A percentile compares a stretch with the other conserved stretches of the same genome.
These are phyloP conservation scores for Watersipora subatra DNA, from an alignment of 1,140 invertebrate genomes.

Conservation along the genomic window DNA sequence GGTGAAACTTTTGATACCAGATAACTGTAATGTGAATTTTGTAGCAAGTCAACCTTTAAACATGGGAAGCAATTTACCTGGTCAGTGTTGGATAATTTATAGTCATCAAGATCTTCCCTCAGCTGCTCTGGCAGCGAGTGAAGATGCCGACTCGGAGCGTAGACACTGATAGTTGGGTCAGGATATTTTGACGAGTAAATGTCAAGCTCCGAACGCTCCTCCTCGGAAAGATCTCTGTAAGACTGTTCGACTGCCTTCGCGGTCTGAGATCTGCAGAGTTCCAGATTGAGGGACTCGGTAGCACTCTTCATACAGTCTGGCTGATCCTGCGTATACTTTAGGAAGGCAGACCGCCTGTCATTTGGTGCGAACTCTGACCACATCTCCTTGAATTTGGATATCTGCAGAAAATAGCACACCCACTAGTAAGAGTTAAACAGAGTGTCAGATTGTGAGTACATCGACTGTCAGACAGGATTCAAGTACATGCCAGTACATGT, in stretches of 20 bases:
- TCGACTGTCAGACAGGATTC: no score
- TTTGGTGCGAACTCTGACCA: not conserved
- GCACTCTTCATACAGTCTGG: conserved; percentile 23
- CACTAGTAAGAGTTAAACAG: no score
- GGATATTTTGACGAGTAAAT: conserved; percentile 20
- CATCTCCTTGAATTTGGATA: not conserved
- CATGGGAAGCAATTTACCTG: no score
- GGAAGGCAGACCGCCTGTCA: not conserved
- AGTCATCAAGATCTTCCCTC: conserved; percentile 53
- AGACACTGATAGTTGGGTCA: conserved; percentile 56
- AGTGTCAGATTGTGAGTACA: no score
- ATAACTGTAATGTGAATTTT: no score
- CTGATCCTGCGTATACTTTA: not conserved
- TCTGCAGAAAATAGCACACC: no score
- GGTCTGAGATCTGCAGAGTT: conserved; percentile 6
- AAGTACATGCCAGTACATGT: no score
- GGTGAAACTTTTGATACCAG: no score
- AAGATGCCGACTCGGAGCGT: conserved; percentile 58
- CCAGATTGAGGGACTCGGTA: conserved; percentile 16
- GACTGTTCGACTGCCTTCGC: not conserved
- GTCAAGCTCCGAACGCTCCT: not conserved
- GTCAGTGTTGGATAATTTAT: conserved; percentile 41
- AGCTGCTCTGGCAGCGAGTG: conserved; percentile 63
- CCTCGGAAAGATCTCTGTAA: not conserved
- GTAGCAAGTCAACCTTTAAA: no score